phyloP scores from a whole-genome alignment of 2,888 invertebrate genomes.

The Apeira syringaria region DNA sequence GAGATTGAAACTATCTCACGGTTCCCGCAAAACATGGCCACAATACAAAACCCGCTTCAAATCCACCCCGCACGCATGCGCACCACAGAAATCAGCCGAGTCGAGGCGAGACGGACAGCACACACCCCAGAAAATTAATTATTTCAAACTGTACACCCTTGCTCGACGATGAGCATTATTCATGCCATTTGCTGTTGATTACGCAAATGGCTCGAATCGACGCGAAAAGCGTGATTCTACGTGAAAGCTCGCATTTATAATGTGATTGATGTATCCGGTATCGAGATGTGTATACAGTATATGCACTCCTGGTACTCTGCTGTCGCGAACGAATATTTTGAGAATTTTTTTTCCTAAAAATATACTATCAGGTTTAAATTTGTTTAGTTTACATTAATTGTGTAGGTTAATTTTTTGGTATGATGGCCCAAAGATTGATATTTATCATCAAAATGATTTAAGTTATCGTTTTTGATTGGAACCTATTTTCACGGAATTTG shows the following conservation, averaged over 20 bases:
- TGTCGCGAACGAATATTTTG: no score
- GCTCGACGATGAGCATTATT: conserved; percentile 54
- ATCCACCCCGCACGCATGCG: conserved; percentile 62
- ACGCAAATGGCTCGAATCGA: conserved; percentile 24
- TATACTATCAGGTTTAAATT: no score
- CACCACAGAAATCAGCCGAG: conserved; percentile 46
- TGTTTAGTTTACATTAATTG: no score
- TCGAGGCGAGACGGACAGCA: conserved; percentile 55
- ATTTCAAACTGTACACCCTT: conserved; percentile 62
- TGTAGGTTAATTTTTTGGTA: no score
- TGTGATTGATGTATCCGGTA: no score
- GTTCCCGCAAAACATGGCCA: conserved; percentile 26
- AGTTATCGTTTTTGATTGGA: no score
- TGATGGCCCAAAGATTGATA: no score
- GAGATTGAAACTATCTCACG: neutral
- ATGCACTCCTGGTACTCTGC: no score
- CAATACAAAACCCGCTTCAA: conserved; percentile 61
- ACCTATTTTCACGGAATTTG: no score
- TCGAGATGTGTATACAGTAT: no score
- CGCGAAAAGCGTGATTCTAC: conserved; percentile 3
- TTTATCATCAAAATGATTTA: no score
- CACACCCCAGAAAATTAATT: conserved; percentile 75
- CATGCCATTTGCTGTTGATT: conserved; percentile 54
- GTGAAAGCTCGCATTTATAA: neutral
- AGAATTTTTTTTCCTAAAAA: no score